Base-by-base conservation (phyloP, 2,797 vertebrate genomes). In the Brotula barbata region DNA sequence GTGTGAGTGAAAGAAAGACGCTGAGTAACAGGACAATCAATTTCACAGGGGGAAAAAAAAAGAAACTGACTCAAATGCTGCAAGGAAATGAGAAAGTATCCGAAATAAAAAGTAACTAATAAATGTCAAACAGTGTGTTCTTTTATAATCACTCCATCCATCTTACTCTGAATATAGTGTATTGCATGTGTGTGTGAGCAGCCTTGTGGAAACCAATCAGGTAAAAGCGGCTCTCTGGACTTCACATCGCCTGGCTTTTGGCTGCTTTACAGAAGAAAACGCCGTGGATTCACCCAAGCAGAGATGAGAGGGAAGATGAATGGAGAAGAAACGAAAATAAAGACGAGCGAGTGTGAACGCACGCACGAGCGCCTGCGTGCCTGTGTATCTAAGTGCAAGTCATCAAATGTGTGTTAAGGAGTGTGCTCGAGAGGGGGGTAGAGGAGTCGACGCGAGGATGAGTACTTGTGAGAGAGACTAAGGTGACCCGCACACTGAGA, bases 21-120 rank as follows among this genome's bases (percentile, higher is more conserved):
- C 76, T 68, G 78, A 80, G 78, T 82, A 85, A 79, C 74, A 84
- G 75, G 78, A 80, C 75, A 86, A 89, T 89, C 78, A 81, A 85
- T 87, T 87, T 73, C 41, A 71, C 9, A 33, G 31, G 10, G 7
- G 12, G 25, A 40, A 53, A 65, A 73, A 75, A 74, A 69, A 72
- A 57, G 15, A 76, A 75, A 41, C 21, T 12, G 48, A 64, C 58
- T 70, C 76, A 64, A 70, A 61, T 63, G 66, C 65, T 68, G 45
- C 64, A 58, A 71, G 78, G 72, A 87, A 83, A 85, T 81, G 71
- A 77, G 68, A 83, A 86, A 84, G 84, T 73, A 82, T 82, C 68
- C 72, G 75, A 80, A 79, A 62, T 78, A 72, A 85, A 71, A 82
- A 75, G 76, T 72, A 87, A 78, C 77, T 81, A 85, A 85, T 84